Evolutionary conservation across 2,888 invertebrate genomes (phyloP).

Genomic region (Ormyrus labotus): DNA sequence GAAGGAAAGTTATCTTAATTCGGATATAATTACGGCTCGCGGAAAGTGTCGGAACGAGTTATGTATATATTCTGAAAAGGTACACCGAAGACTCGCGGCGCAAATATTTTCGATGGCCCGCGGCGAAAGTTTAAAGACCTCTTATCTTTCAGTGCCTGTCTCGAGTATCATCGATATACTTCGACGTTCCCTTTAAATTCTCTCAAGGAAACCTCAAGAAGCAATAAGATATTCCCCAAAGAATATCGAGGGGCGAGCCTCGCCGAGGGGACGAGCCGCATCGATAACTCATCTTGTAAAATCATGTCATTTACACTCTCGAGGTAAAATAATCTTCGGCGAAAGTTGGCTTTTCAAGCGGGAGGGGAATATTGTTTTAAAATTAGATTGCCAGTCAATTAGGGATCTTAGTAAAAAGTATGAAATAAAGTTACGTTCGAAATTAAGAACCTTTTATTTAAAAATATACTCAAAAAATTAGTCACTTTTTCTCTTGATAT

Average conservation of each 20-base stretch:
- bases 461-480: not conserved
- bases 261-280: conserved; percentile 34
- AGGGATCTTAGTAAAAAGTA: too few relatives aligned
- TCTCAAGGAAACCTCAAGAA: conserved; percentile 42
- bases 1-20: too few relatives aligned
- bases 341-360: not conserved
- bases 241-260: conserved; percentile 49
- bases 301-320: conserved; percentile 20
- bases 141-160: conserved; percentile 55
- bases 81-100: conserved; percentile 15
- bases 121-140: conserved; percentile 63
- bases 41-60: conserved; percentile 26
- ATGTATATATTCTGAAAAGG: conserved; percentile 8
- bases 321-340: not conserved
- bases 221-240: conserved; percentile 47
- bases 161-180: conserved; percentile 67
- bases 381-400: too few relatives aligned
- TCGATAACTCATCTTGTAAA: conserved; percentile 26
- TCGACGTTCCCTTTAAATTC: conserved; percentile 62
- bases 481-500: not conserved
- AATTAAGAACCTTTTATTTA: too few relatives aligned
- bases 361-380: too few relatives aligned
- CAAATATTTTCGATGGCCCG: conserved; percentile 60
- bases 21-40: not conserved
- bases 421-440: too few relatives aligned